Conservation (phyloP, 2,797 vertebrate species). For the Trachurus trachurus region DNA sequence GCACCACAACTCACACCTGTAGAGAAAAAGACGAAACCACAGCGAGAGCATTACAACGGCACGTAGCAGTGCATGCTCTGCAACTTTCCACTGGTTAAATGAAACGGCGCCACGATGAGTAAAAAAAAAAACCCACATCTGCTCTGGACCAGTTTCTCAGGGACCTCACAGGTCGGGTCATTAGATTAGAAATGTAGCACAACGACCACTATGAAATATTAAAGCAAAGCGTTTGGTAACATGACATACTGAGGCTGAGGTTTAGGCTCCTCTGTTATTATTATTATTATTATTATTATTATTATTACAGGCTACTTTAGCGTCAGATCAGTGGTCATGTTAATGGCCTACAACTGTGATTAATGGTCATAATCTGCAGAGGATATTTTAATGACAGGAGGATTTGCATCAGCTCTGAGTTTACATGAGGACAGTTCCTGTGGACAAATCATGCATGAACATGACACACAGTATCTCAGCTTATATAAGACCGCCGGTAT, state of each 20-base stretch:
- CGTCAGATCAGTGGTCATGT: background rate
- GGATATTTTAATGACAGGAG: conserved; percentile 39
- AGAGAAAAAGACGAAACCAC: too few species aligned
- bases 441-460: conserved; percentile 10
- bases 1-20: too few species aligned
- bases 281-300: background rate
- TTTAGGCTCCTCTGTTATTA: too few species aligned
- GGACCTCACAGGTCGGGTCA: too few species aligned
- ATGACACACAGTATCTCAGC: background rate
- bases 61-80: too few species aligned
- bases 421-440: conserved; percentile 24
- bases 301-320: background rate
- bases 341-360: conserved; percentile 45
- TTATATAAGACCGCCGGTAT: background rate
- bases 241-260: too few species aligned
- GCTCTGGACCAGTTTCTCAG: too few species aligned
- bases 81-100: too few species aligned
- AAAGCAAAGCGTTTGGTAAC: background rate
- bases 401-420: conserved; percentile 28
- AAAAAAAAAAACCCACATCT: too few species aligned
- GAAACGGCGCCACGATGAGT: too few species aligned
- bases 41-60: too few species aligned
- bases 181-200: background rate
- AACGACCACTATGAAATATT: background rate
- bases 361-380: conserved; percentile 50